phyloP scores from a whole-genome alignment of 2,797 vertebrate species.

The Ataeniobius toweri region DNA sequence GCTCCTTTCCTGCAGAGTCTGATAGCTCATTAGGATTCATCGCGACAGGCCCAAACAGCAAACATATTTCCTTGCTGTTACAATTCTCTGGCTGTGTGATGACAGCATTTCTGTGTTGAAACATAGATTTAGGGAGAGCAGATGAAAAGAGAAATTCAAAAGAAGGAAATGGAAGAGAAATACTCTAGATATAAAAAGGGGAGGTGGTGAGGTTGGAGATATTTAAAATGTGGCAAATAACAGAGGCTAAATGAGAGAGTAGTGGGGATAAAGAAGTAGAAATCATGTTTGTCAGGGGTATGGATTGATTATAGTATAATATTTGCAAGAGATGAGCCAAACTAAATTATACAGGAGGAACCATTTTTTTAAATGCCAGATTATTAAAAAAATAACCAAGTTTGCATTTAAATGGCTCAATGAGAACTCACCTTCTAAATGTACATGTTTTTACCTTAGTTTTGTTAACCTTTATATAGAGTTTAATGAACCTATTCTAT shows the following conservation, averaged over 20 bases:
- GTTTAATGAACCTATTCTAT: not conserved
- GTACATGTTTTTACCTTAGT: not conserved
- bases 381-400: not conserved
- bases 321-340: conserved; percentile 30
- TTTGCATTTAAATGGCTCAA: not conserved
- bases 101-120: conserved; percentile 69
- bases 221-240: conserved; percentile 28
- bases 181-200: conserved; percentile 34
- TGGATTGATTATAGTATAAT: conserved; percentile 45
- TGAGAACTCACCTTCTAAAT: not conserved
- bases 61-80: conserved; percentile 77
- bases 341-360: conserved; percentile 11
- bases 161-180: conserved; percentile 22
- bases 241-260: conserved; percentile 10
- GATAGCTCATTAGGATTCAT: conserved; percentile 78
- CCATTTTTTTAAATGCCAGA: not conserved
- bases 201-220: conserved; percentile 20
- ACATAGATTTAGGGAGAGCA: conserved; percentile 53
- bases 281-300: conserved; percentile 11
- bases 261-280: conserved; percentile 1
- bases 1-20: conserved; percentile 63
- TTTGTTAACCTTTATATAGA: not conserved
- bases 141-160: conserved; percentile 50
- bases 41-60: conserved; percentile 72
- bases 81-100: conserved; percentile 66